Percentiles rank a stretch among this genome's conserved stretches.
Evolutionary conservation across 2,797 vertebrate species (phyloP).

Genomic region (Sciaenops ocellatus): DNA sequence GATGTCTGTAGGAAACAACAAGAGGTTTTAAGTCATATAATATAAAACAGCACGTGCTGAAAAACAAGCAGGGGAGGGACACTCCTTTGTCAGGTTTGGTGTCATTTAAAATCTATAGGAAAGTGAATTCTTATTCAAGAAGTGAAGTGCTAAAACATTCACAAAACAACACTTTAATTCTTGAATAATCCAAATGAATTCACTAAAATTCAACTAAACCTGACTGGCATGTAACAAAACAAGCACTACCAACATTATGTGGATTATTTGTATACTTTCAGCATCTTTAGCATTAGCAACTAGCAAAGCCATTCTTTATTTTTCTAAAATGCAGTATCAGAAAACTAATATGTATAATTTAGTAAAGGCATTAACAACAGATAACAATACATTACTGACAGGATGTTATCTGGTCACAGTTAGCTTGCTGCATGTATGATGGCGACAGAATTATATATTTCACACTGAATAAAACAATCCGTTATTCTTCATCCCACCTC

Average conservation of each 20-base stretch:
- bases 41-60: slow-evolving; percentile 52
- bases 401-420: slow-evolving; percentile 26
- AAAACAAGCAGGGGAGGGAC: slow-evolving; percentile 21
- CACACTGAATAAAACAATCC: slow-evolving; percentile 30
- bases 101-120: background rate
- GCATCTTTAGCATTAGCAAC: slow-evolving; percentile 21
- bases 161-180: slow-evolving; percentile 30
- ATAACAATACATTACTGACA: slow-evolving; percentile 5
- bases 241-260: slow-evolving; percentile 15
- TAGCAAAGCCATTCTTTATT: slow-evolving; percentile 32
- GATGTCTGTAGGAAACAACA: slow-evolving; percentile 49
- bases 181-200: slow-evolving; percentile 49
- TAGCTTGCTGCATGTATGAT: slow-evolving; percentile 35
- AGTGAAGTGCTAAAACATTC: slow-evolving; percentile 29
- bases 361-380: slow-evolving; percentile 14
- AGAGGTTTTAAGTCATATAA: slow-evolving; percentile 30
- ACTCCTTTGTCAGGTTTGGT: slow-evolving; percentile 30
- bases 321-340: slow-evolving; percentile 9
- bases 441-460: slow-evolving; percentile 10
- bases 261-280: slow-evolving; percentile 6
- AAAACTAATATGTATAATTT: background rate
- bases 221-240: slow-evolving; percentile 7
- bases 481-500: slow-evolving; percentile 1
- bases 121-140: slow-evolving; percentile 48
- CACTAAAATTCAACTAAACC: slow-evolving; percentile 53